Percentiles rank a stretch among this genome's conserved stretches.
Conservation (phyloP, 2,888 invertebrate species). For the Cynaeus angustus region DNA sequence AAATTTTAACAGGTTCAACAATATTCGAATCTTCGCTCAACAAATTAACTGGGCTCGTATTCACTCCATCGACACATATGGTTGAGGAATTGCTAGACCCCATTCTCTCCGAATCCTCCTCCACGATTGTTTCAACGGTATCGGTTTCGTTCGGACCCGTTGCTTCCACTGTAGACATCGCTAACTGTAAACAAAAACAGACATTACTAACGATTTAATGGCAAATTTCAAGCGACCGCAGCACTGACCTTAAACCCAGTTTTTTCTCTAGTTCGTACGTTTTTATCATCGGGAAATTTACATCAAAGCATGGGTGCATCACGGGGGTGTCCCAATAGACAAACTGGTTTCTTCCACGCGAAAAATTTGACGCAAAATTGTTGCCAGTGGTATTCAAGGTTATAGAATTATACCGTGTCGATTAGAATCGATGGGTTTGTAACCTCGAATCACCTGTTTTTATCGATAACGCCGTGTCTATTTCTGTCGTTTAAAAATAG, state of each 20-base stretch:
- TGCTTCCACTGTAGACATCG: conserved; percentile 39
- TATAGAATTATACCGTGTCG: conserved; percentile 21
- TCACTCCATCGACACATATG: conserved; percentile 24
- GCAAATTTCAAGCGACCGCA: conserved; percentile 18
- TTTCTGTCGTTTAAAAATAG: conserved; percentile 23
- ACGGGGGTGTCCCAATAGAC: not conserved
- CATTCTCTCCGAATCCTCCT: conserved; percentile 51
- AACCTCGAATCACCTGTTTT: conserved; percentile 14
- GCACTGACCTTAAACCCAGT: conserved; percentile 26
- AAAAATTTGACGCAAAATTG: conserved; percentile 34
- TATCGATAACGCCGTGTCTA: conserved; percentile 12
- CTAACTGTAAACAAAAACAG: conserved; percentile 43
- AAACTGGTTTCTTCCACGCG: conserved; percentile 24
- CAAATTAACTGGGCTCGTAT: conserved; percentile 37
- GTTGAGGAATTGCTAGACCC: conserved; percentile 59
- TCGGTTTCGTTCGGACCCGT: conserved; percentile 16
- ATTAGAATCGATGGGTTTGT: conserved; percentile 21
- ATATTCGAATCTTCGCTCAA: conserved; percentile 46
- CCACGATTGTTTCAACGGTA: conserved; percentile 17
- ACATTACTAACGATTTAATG: not conserved
- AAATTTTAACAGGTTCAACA: conserved; percentile 53
- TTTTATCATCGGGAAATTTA: not conserved
- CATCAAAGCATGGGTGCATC: conserved; percentile 12
- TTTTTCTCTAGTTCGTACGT: not conserved
- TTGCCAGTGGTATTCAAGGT: conserved; percentile 36